These are phyloP conservation scores for Latrodectus geometricus DNA, from an alignment of 1,140 invertebrate species.

Conservation along the genomic window DNA sequence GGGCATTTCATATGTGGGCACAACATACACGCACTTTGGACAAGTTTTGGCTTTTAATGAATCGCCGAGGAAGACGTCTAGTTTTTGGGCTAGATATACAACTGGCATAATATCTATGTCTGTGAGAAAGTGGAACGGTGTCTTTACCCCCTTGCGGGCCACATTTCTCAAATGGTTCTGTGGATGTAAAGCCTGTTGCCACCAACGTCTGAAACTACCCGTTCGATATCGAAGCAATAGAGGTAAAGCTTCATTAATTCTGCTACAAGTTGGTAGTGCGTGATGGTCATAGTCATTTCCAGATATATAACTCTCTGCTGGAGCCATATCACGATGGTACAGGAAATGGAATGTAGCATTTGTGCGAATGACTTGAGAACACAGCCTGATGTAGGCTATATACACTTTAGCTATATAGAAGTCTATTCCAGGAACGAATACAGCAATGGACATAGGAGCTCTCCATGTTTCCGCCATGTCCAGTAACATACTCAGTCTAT, in stretches of 20 bases:
- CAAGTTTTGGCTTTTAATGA: slow-evolving; percentile 74
- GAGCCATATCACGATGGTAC: slow-evolving; percentile 73
- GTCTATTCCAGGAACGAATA: slow-evolving; percentile 80
- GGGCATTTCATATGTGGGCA: slow-evolving; percentile 91
- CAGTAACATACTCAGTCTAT: slow-evolving; percentile 81
- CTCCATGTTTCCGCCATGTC: slow-evolving; percentile 82
- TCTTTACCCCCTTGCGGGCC: slow-evolving; percentile 65
- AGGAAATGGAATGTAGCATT: slow-evolving; percentile 80
- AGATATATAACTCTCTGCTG: slow-evolving; percentile 14
- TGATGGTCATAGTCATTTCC: slow-evolving; percentile 22
- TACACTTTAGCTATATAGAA: slow-evolving; percentile 71
- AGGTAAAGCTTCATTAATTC: slow-evolving; percentile 28
- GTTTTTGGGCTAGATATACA: slow-evolving; percentile 69
- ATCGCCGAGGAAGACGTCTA: slow-evolving; percentile 74
- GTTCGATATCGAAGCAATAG: slow-evolving; percentile 43
- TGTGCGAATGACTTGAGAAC: slow-evolving; percentile 78
- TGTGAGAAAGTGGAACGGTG: slow-evolving; percentile 68
- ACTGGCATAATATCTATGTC: slow-evolving; percentile 70
- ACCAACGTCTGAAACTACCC: slow-evolving; percentile 43
- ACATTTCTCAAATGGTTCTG: slow-evolving; percentile 70
- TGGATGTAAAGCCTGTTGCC: slow-evolving; percentile 67
- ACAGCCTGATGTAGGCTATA: slow-evolving; percentile 80
- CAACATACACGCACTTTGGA: slow-evolving; percentile 84
- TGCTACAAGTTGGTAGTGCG: slow-evolving; percentile 36
- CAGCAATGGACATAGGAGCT: slow-evolving; percentile 85